Conservation (phyloP, 92 coral and sea anemone species). For the Porites evermanni region DNA sequence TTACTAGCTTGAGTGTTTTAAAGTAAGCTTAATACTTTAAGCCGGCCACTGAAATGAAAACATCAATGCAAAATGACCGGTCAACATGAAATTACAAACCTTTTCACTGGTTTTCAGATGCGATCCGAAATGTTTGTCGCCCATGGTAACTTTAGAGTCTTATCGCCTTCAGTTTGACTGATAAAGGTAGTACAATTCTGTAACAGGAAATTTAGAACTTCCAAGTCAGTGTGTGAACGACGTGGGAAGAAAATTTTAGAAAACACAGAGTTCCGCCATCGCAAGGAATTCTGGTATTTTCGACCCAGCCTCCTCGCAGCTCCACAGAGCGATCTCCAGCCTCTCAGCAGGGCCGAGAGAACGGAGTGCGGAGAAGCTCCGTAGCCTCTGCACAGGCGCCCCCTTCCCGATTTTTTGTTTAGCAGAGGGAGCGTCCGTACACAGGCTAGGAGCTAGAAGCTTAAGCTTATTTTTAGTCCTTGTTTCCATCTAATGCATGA, state of each 20-base stretch:
- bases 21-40: no score
- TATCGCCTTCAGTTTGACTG: not conserved
- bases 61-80: not conserved
- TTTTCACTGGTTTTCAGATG: slow-evolving; percentile 86
- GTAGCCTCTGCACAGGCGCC: no score
- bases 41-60: not conserved
- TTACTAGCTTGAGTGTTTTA: no score
- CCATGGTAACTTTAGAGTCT: slow-evolving; percentile 19
- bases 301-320: slow-evolving; percentile 31
- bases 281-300: slow-evolving; percentile 43
- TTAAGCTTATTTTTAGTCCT: no score
- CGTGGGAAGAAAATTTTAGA: not conserved
- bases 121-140: slow-evolving; percentile 51
- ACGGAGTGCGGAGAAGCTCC: no score
- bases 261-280: slow-evolving; percentile 22
- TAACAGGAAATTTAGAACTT: not conserved
- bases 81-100: slow-evolving; percentile 51
- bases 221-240: not conserved
- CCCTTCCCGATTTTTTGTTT: no score
- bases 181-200: not conserved
- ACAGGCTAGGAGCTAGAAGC: no score
- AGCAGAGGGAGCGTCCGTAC: no score
- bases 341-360: not conserved
- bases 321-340: not conserved
- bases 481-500: no score